These are phyloP conservation scores for Ricordea florida DNA, from an alignment of 92 coral and sea anemone genomes.

Conservation along the genomic window DNA sequence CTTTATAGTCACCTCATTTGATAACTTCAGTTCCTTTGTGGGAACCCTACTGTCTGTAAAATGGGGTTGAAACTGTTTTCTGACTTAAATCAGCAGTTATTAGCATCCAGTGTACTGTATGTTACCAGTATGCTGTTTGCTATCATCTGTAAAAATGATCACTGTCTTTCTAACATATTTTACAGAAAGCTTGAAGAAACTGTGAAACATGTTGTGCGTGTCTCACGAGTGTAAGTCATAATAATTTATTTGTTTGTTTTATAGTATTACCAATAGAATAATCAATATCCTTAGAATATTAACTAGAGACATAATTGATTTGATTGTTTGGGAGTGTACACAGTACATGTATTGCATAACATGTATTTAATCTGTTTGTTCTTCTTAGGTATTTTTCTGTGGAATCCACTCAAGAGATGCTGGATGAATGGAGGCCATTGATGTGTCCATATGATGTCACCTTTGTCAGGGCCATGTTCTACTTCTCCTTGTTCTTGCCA, in stretches of 20 bases:
- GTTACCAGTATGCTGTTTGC: neutral
- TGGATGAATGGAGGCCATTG: conserved; percentile 97
- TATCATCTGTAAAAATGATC: neutral
- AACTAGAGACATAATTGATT: too few relatives aligned
- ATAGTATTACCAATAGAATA: neutral
- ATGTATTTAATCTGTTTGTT: neutral
- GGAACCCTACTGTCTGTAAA: too few relatives aligned
- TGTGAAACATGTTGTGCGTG: conserved; percentile 68
- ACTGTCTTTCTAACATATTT: neutral
- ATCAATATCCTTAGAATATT: too few relatives aligned
- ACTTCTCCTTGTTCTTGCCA: conserved; percentile 89
- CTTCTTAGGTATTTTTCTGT: conserved; percentile 84
- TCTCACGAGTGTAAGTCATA: conserved; percentile 77
- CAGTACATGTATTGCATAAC: too few relatives aligned
- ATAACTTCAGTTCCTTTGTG: too few relatives aligned
- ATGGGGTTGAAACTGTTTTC: too few relatives aligned
- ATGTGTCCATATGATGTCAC: conserved; percentile 95
- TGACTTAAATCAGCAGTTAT: too few relatives aligned
- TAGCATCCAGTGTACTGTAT: neutral
- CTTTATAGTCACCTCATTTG: too few relatives aligned
- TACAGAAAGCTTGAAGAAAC: conserved; percentile 77
- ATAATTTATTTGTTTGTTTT: neutral
- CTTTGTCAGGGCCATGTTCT: conserved; percentile 88
- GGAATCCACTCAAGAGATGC: conserved; percentile 95
- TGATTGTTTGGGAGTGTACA: too few relatives aligned